Percentiles rank a stretch among this genome's conserved stretches.
These are phyloP conservation scores for Nasonia giraulti DNA, from an alignment of 1,140 invertebrate species.

Conservation along the genomic window DNA sequence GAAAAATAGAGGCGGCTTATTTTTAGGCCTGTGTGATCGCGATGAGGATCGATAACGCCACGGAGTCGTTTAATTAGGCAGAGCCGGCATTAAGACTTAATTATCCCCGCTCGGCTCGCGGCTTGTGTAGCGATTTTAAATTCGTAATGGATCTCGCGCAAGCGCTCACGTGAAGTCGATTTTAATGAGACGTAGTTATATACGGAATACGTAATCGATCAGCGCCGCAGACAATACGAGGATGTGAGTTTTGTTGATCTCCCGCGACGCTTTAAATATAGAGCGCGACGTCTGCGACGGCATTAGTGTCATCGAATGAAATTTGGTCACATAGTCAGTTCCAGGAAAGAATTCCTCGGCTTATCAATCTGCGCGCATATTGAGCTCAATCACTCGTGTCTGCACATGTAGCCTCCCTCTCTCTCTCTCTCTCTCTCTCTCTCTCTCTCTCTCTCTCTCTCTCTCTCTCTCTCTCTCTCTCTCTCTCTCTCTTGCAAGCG, in stretches of 20 bases:
- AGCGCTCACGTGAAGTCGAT: neutral
- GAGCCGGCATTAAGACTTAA: neutral
- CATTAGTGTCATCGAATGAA: neutral
- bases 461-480: neutral
- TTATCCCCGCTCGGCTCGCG: neutral
- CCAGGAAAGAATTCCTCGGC: neutral
- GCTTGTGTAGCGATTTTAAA: neutral
- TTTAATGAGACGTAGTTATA: neutral
- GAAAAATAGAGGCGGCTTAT: neutral
- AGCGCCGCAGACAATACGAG: neutral
- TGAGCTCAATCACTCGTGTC: neutral
- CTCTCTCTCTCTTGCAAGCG: neutral
- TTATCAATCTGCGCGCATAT: neutral
- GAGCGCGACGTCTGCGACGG: neutral
- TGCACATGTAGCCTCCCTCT: neutral
- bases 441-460: neutral
- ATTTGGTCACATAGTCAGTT: neutral
- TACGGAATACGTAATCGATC: neutral
- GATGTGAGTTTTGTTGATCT: too few species aligned
- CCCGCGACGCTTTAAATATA: too few species aligned
- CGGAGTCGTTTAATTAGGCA: neutral
- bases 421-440: neutral
- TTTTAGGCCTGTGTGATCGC: neutral
- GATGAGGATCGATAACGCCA: neutral
- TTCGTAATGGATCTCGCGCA: neutral